phyloP scores from a whole-genome alignment of 2,888 invertebrate species.

The Loripinus fragilis region DNA sequence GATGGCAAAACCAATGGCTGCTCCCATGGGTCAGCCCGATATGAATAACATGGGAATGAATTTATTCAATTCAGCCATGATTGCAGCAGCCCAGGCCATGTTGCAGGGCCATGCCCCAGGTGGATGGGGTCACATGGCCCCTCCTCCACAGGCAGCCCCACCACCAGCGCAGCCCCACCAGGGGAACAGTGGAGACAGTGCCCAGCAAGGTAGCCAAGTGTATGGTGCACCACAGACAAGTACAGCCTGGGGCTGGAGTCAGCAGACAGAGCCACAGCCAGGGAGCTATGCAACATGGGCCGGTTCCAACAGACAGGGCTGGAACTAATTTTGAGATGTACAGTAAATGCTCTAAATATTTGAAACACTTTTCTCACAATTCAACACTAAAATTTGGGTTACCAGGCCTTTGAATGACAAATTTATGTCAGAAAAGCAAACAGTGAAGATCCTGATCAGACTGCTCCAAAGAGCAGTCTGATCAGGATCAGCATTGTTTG shows the following conservation, averaged over 20 bases:
- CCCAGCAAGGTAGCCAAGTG: constrained; percentile 46
- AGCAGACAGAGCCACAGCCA: constrained; percentile 58
- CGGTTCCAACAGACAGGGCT: constrained; percentile 61
- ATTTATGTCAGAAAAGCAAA: no score
- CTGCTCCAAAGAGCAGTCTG: no score
- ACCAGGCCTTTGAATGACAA: no score
- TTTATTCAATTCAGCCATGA: constrained; percentile 77
- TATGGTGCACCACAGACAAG: constrained; percentile 55
- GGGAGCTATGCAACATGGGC: constrained; percentile 68
- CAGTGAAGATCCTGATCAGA: no score
- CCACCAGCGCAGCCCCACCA: constrained; percentile 49
- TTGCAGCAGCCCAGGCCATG: constrained; percentile 78
- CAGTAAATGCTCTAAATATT: no score
- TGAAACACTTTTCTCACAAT: no score
- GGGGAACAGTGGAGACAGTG: constrained; percentile 45
- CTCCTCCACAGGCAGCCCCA: constrained; percentile 52
- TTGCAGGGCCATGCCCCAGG: constrained; percentile 66
- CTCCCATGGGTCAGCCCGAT: constrained; percentile 53
- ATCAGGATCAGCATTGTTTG: no score
- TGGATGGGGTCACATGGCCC: constrained; percentile 74
- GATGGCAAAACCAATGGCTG: constrained; percentile 50
- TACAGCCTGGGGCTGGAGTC: constrained; percentile 62
- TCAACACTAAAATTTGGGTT: no score
- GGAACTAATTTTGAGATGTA: no score
- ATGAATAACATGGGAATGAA: constrained; percentile 72